phyloP scores from a whole-genome alignment of 1,140 invertebrate genomes.

The Bombus sibiricus region DNA sequence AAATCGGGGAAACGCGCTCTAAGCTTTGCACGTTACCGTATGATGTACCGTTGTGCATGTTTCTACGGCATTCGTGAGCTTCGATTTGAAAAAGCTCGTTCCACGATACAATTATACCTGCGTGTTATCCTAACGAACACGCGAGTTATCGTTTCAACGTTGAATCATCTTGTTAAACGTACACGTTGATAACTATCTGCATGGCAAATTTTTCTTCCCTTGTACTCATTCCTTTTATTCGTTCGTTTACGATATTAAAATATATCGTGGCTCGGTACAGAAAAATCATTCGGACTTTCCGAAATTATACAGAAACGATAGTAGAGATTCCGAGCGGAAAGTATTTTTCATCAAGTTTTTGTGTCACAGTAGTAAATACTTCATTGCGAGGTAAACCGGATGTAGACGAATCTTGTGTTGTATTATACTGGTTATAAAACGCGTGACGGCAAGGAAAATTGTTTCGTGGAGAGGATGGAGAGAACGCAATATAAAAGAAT shows the following conservation, averaged over 20 bases:
- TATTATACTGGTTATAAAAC: not conserved
- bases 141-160: not conserved
- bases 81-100: not conserved
- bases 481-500: constrained; percentile 39
- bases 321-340: not conserved
- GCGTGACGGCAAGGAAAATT: constrained; percentile 13
- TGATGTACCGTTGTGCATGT: too few relatives aligned
- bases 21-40: constrained; percentile 4
- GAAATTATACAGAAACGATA: not conserved
- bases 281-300: not conserved
- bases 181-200: too few relatives aligned
- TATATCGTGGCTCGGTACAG: not conserved
- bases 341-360: not conserved
- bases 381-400: not conserved
- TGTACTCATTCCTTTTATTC: not conserved
- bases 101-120: not conserved
- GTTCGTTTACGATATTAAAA: not conserved
- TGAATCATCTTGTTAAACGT: too few relatives aligned
- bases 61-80: too few relatives aligned
- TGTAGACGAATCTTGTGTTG: not conserved
- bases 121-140: not conserved
- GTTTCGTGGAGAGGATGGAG: constrained; percentile 16
- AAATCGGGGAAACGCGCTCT: not conserved
- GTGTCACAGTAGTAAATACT: not conserved
- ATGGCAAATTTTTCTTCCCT: too few relatives aligned